Base-by-base conservation (phyloP, 2,888 invertebrate species). In the Lepidocyrtoides sp. region DNA sequence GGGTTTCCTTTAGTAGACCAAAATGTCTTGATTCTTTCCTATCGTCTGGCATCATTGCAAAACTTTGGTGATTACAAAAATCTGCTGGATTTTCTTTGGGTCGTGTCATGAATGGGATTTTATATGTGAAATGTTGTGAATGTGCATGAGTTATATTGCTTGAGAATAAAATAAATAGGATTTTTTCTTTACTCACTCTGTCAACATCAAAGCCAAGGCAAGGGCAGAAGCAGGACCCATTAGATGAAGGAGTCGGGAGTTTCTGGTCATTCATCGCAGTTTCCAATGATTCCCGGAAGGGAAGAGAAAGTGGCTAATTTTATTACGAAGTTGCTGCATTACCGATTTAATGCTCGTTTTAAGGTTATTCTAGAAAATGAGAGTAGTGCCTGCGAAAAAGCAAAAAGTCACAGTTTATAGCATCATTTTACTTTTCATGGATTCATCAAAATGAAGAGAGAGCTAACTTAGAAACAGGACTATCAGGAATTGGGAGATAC, bases 61-160 rank as follows among this genome's bases (percentile, higher is more conserved):
- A 89, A 89, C 83, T 89, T 89, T 89, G 75, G 89, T 89, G 75
- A 89, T 89, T 83, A 89, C 66, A 54, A 83, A 89, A 89, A 89
- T 89, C 83, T 89, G 89, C 20, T 75, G 72, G 89, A 63, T 89
- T 89, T 82, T 89, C 54, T 48, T n/a, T 57, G n/a, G 82, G 72
- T 83, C 29, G 60, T 79, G 63, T 66, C 63, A 69, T 60, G 86
- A 75, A 86, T 86, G 85, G 75, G 41, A 48, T 66, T 29, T 32
- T 26, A 66, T 29, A 51, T 84, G 77, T 57, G 69, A 69, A 72
- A 36, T 57, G 41, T 48, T 57, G 48, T 26, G 29, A 60, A 57
- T 32, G 86, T 36, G 77, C 44, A 77, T 75, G 48, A 84, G 69
- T 41, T 79, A 82, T 63, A 63, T 63, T 63, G 72, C 72, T 54